Conservation (phyloP, 2,797 vertebrate genomes). For the Synaphobranchus kaupii region DNA sequence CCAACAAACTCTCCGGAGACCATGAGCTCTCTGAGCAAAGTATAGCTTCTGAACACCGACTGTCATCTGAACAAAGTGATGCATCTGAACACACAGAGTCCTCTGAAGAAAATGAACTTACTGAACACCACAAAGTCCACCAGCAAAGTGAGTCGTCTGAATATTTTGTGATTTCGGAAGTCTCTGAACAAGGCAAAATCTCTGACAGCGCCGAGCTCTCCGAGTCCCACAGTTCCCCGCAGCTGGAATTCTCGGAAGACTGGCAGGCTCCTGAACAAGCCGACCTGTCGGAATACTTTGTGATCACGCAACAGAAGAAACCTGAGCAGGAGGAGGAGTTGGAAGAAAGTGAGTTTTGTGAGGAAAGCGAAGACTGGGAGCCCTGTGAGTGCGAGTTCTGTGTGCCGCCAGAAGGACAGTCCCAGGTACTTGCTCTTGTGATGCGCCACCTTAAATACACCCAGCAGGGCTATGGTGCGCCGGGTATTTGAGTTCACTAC, state of each 20-base stretch:
- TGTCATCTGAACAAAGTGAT: background rate
- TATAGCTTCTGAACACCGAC: background rate
- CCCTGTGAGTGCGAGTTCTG: constrained; percentile 75
- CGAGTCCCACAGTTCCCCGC: background rate
- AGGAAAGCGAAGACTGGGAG: constrained; percentile 60
- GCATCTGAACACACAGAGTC: background rate
- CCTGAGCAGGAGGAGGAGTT: constrained; percentile 40
- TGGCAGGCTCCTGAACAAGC: background rate
- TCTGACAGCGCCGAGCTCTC: background rate
- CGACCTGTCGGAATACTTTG: background rate
- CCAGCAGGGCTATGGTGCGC: background rate
- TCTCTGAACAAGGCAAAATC: background rate
- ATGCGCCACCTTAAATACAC: background rate
- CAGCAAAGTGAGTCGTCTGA: background rate
- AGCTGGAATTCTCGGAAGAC: background rate
- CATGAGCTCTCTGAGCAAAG: background rate
- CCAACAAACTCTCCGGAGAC: background rate
- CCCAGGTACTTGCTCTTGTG: constrained; percentile 47
- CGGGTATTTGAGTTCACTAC: constrained; percentile 14
- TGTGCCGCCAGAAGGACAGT: constrained; percentile 66
- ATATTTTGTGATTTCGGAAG: background rate
- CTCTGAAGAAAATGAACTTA: background rate
- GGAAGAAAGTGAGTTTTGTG: constrained; percentile 55
- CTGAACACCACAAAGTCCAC: background rate
- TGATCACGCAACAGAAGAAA: background rate